Evolutionary conservation across 2,888 invertebrate species (phyloP), one percentile per base, ranked within the genome.

Genomic region (Geotrupes spiniger): DNA sequence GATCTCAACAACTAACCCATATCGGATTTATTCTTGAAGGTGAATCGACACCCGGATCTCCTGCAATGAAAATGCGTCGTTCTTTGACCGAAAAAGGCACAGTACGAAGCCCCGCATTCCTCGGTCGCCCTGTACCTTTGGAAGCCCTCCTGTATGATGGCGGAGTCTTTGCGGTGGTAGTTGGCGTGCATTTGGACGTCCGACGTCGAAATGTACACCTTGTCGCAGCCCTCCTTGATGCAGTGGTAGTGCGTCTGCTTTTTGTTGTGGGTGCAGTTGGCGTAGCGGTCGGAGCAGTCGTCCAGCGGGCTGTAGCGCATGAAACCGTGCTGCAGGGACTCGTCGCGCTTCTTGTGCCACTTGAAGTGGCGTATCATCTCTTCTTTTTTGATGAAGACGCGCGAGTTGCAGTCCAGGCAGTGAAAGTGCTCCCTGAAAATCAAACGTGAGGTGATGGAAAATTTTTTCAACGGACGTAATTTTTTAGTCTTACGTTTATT

Each of bases 171-270:
- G 46, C 96, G 84, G 73, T 98, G 98, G 73, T 96, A 97, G 75
- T 97, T 97, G 2, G 97, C 95, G 73, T 98, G 98, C 97, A 97
- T 97, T 76, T 98, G 97, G 2, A 98, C 97, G 73, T 98, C 98
- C 39, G 96, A 96, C 2, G 98, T 98, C 63, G 95, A 95, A 68
- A 98, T 96, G 77, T 98, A 98, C 1, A 95, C 92, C 78, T 95
- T 96, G 76, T 89, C 89, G 71, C 91, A 91, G 59, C 88, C 87
- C 70, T 88, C 93, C 74, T 96, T 95, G 56, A 97, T 87, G 74
- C 97, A 98, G 71, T 98, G 97, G 74, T 98, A 98, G 73, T 95
- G 95, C 0, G 95, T 95, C 71, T 95, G 95, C 66, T 92, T 90
- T 54, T 90, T 77, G 74, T 95, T 96, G 75, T 97, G 96, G 1